Conservation (phyloP, 2,797 vertebrate species). For the Eremophila alpestris region DNA sequence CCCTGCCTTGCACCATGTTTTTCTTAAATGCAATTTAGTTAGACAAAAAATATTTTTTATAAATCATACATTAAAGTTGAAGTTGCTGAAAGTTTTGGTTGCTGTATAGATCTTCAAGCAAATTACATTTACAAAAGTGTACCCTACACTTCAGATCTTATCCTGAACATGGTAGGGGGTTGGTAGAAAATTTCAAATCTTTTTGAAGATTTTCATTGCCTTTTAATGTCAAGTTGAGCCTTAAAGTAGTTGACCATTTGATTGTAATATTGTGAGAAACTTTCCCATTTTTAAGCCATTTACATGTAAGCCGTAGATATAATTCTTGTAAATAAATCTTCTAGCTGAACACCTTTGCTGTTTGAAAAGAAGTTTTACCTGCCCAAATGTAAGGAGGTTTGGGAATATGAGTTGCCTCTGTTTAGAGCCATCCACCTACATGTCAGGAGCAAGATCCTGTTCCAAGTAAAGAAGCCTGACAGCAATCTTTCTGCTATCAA, state of each 20-base stretch:
- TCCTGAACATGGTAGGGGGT: neutral
- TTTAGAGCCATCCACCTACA: neutral
- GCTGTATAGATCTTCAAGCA: neutral
- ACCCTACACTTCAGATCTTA: neutral
- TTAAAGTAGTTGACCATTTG: neutral
- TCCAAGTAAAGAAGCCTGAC: neutral
- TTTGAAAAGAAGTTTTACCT: neutral
- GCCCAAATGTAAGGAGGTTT: accelerated
- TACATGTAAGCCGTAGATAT: neutral
- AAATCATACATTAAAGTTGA: neutral
- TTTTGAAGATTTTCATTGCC: neutral
- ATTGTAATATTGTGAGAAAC: neutral
- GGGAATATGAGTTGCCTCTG: neutral
- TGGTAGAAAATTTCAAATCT: neutral
- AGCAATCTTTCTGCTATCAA: neutral
- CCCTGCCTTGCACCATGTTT: accelerated
- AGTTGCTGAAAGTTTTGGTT: neutral
- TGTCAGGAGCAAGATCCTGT: neutral
- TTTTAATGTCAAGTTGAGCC: neutral
- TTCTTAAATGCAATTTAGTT: neutral
- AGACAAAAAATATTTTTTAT: neutral
- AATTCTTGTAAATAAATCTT: neutral
- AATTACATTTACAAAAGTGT: neutral
- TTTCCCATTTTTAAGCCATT: neutral
- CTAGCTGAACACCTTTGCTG: neutral